A percentile compares a stretch with the other conserved stretches of the same genome.
Conservation (phyloP, 2,888 invertebrate genomes). For the Hydriomena furcata region DNA sequence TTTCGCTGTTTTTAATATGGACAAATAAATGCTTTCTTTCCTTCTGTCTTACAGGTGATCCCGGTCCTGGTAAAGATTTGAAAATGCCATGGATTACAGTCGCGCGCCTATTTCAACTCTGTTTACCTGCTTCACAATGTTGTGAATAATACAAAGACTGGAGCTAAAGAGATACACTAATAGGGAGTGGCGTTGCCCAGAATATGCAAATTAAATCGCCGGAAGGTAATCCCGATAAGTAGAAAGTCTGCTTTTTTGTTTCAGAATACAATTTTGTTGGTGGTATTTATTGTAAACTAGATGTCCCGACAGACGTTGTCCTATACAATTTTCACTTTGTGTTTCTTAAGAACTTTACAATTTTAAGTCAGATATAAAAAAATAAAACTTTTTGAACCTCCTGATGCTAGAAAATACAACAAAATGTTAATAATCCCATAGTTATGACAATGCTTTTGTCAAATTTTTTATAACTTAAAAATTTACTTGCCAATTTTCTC, state of each 20-base stretch:
- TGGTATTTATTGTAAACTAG: not conserved
- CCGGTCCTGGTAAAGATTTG: not conserved
- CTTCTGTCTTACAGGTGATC: not conserved
- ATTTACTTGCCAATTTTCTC: too few species aligned
- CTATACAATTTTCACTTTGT: too few species aligned
- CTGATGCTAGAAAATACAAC: too few species aligned
- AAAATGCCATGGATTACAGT: not conserved
- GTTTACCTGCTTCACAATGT: conserved; percentile 2
- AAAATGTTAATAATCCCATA: too few species aligned
- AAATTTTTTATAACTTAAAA: too few species aligned
- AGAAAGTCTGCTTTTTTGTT: conserved; percentile 7
- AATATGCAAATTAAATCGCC: conserved; percentile 16
- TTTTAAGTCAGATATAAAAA: too few species aligned
- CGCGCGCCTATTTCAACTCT: conserved; percentile 1
- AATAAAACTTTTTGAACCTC: too few species aligned
- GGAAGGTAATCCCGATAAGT: not conserved
- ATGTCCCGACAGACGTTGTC: too few species aligned
- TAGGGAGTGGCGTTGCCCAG: conserved; percentile 4
- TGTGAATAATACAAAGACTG: conserved; percentile 16
- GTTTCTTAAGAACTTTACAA: too few species aligned
- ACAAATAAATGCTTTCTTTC: too few species aligned
- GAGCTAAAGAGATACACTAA: conserved; percentile 23
- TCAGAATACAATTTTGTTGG: not conserved
- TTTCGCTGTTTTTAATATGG: too few species aligned
- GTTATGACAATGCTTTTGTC: too few species aligned